Evolutionary conservation across 2,113 vertebrate species (phyloP).

Genomic region (Struthidea cinerea): DNA sequence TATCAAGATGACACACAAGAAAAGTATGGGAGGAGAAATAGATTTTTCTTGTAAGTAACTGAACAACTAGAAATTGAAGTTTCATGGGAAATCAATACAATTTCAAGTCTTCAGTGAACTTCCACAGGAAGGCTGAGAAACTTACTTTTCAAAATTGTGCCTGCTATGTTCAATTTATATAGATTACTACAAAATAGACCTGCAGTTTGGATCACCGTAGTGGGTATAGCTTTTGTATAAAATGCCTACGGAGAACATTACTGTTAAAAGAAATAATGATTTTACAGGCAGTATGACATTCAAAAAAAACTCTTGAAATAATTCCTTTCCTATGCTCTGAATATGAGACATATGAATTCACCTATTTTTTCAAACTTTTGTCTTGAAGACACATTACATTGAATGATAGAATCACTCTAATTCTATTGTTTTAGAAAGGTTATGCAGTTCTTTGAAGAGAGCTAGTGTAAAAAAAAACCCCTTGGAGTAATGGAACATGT

Average conservation of each 20-base stretch:
- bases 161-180: background rate
- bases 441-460: background rate
- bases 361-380: background rate
- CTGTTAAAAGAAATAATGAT: background rate
- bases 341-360: background rate
- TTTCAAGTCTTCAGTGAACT: background rate
- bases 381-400: background rate
- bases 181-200: conserved; percentile 1
- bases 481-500: background rate
- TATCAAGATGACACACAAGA: background rate
- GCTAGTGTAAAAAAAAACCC: rapidly evolving
- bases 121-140: background rate
- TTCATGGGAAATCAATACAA: background rate
- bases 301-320: background rate
- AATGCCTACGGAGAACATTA: background rate
- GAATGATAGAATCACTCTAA: background rate
- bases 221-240: background rate
- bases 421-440: background rate
- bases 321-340: background rate
- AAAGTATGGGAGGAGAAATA: background rate
- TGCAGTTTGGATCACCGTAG: background rate
- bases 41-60: background rate
- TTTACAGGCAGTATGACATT: background rate
- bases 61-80: background rate
- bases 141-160: conserved; percentile 6